Evolutionary conservation across 2,797 vertebrate genomes (phyloP), one percentile per base, ranked within the genome.

Genomic region (Pogoniulus pusillus): DNA sequence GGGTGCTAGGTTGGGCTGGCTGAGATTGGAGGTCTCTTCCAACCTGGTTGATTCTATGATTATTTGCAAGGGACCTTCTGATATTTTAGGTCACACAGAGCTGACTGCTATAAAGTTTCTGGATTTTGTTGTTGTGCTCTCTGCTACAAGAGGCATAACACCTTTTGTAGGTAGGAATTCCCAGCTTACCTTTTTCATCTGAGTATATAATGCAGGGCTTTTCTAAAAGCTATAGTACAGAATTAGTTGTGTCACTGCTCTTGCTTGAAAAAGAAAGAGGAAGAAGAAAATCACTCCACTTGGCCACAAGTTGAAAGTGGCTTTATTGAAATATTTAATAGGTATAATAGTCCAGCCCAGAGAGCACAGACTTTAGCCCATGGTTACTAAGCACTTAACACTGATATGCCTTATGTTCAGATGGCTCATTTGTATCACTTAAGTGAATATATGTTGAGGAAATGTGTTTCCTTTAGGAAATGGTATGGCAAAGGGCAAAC

Each of bases 241-340:
- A 86, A 88, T 69, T 68, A 62, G 77, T 80, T 80, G 55, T 78
- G 53, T 59, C 11, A 19, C 59, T n/a, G 64, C 37, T 69, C 29
- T 77, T 37, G 49, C 30, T 65, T 30, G 1, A 47, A 72, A 55
- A 58, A 87, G n/a, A n/a, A n/a, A n/a, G n/a, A n/a, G n/a, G n/a
- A n/a, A n/a, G 41, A 30, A 32, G 9, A 16, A 49, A 55, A 9
- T 4, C 26, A 81, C 60, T 3, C 13, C 30, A 58, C 34, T 76
- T 60, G 12, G 76, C 63, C 6, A 1, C 22, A 64, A 86, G 51
- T 58, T 37, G 15, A 63, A 79, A 73, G 41, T 49, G 12, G 18
- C 60, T 93, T 86, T 37, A 30, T 74, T 71, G 86, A 58, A 76
- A 80, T 47, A 16, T 73, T 90, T 91, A 84, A 90, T 95, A 64